phyloP scores from a whole-genome alignment of 1,140 invertebrate species.

The Marisa cornuarietis region DNA sequence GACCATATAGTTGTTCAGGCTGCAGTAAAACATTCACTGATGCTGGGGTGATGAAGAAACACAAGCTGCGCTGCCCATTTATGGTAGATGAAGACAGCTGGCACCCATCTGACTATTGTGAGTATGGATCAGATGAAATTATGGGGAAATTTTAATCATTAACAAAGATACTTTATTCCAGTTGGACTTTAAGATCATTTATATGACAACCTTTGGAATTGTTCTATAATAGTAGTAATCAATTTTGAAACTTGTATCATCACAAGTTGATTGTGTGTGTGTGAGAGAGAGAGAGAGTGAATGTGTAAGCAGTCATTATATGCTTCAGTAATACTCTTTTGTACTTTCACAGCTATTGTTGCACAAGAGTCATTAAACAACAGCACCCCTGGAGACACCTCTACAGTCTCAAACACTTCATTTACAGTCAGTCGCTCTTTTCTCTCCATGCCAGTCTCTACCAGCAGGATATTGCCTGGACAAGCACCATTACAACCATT shows the following conservation, averaged over 20 bases:
- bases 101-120: background rate
- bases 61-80: conserved; percentile 19
- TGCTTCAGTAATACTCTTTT: background rate
- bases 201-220: background rate
- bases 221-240: background rate
- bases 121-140: too few relatives aligned
- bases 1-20: conserved; percentile 9
- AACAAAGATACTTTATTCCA: too few relatives aligned
- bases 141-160: too few relatives aligned
- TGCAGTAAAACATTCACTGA: conserved; percentile 19
- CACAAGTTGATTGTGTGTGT: background rate
- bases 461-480: background rate
- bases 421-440: too few relatives aligned
- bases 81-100: background rate
- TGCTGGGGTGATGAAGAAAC: conserved; percentile 14
- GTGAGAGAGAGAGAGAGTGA: background rate
- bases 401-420: background rate
- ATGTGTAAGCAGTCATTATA: background rate
- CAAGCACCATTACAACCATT: background rate
- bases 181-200: too few relatives aligned
- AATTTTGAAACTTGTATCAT: too few relatives aligned
- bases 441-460: background rate
- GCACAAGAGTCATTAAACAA: background rate
- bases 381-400: background rate
- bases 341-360: background rate